Evolutionary conservation across 1,140 invertebrate species (phyloP).

Genomic region (Nomia melanderi): DNA sequence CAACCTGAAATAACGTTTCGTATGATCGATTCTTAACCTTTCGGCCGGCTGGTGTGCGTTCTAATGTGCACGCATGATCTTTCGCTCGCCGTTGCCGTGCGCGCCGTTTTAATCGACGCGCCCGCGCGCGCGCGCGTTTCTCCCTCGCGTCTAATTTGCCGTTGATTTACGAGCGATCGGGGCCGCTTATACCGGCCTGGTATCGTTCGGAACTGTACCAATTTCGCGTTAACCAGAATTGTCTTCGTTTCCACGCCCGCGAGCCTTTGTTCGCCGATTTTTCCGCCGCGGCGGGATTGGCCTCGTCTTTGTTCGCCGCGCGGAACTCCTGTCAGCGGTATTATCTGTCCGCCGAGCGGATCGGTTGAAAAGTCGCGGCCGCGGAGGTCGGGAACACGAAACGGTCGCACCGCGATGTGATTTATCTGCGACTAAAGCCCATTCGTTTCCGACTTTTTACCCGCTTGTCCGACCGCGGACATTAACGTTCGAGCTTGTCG

Average conservation of each 20-base stretch:
- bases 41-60: background rate
- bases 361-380: background rate
- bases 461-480: too few relatives aligned
- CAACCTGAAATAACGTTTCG: background rate
- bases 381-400: background rate
- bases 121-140: background rate
- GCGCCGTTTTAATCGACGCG: constrained; percentile 6
- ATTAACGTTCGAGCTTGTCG: too few relatives aligned
- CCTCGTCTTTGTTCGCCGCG: background rate
- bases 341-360: background rate
- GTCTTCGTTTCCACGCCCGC: background rate
- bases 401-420: background rate
- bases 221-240: background rate
- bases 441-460: background rate
- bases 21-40: constrained; percentile 35
- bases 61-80: constrained; percentile 29
- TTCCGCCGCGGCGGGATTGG: too few relatives aligned
- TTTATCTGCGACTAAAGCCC: background rate
- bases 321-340: background rate
- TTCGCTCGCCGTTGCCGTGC: background rate
- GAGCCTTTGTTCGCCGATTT: background rate
- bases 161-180: constrained; percentile 29
- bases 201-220: background rate
- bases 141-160: constrained; percentile 34
- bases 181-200: background rate